Evolutionary conservation across 1,140 invertebrate species (phyloP), one percentile per base, ranked within the genome.

Genomic region (Aricia agestis): DNA sequence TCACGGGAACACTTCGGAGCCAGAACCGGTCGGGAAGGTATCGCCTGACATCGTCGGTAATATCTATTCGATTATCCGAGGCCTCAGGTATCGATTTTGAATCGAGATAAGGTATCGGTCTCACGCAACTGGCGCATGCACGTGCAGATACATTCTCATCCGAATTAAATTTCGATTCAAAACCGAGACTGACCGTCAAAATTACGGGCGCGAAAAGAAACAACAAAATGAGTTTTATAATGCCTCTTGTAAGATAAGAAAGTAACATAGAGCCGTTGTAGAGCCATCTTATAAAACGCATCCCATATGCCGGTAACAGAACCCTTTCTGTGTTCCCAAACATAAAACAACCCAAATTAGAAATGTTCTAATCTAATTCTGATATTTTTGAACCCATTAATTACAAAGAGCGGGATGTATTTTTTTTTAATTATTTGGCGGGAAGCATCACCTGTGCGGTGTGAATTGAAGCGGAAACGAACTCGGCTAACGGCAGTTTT

Each of bases 11-110:
- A 82, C 81, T 84, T 85, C 84, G 80, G 73, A 80, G 78, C 59
- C 69, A 75, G 73, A 78, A 83, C 85, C 79, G 72, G 84, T 87
- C 82, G 74, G 70, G 79, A 82, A 83, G 80, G 82, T 84, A 86
- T 89, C 84, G 81, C 77, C 77, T 84, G 78, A 82, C 79, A 76
- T 74, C 74, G 76, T 75, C 76, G 70, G 71, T 74, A 74, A 78
- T 82, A 87, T 78, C 79, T 78, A 74, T 83, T 85, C 83, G 83
- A 89, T 89, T 85, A 88, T 85, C 81, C 76, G 74, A 75, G 65
- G 69, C 69, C 69, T 76, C 73, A 74, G 74, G 74, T 76, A 76
- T 78, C 81, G 86, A 87, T 84, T 80, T 76, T 70, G 76, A 76
- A 79, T 79, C 82, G 83, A 84, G 85, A 87, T 87, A 86, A 82